Base-by-base conservation (phyloP, 2,113 vertebrate species). In the Gracilinanus agilis region DNA sequence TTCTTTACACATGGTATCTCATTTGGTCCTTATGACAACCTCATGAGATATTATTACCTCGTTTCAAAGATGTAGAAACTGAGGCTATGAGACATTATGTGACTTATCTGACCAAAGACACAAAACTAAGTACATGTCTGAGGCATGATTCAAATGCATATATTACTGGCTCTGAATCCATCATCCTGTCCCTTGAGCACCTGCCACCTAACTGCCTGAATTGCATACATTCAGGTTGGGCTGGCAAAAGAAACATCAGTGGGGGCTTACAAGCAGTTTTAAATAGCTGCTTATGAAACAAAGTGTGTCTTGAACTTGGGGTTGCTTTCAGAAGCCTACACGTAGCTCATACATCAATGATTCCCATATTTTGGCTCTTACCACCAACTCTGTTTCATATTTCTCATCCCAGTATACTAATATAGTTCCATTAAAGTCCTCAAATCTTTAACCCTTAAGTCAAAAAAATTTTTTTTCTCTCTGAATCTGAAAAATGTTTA, bases 401-500 rank as follows among this genome's bases (percentile, higher is more conserved):
- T 40, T 23, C n/a, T n/a, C 40, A 83, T 83, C 2, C 1, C 16
- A 21, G 16, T 40, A 83, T 83, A 83, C n/a, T 83, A 83, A 83
- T 40, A 23, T 9, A 34, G 67, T 83, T 23, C 19, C n/a, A 40
- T 83, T 96, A 90, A 96, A 94, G 93, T 95, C 53, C 25, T 94
- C 91, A 54, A 90, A 44, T 93, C 23, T 9, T 92, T n/a, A 92
- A 49, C 89, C 61, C 11, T 21, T 91, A 25, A 92, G 53, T 91
- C 54, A 92, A 40, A 8, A 89, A 95, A 95, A 90, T 55, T 21
- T 56, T 53, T 94, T 95, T 92, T 92, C 90, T 89, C 54, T 89
- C 90, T 56, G 40, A 23, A 23, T 90, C 94, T 97, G 5, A 9
- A 90, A 92, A 93, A 53, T 94, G 5, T 94, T 97, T 95, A 94